Percentiles rank a stretch among this genome's conserved stretches.
These are phyloP conservation scores for Oedothorax gibbosus DNA, from an alignment of 1,140 invertebrate species.

Conservation along the genomic window DNA sequence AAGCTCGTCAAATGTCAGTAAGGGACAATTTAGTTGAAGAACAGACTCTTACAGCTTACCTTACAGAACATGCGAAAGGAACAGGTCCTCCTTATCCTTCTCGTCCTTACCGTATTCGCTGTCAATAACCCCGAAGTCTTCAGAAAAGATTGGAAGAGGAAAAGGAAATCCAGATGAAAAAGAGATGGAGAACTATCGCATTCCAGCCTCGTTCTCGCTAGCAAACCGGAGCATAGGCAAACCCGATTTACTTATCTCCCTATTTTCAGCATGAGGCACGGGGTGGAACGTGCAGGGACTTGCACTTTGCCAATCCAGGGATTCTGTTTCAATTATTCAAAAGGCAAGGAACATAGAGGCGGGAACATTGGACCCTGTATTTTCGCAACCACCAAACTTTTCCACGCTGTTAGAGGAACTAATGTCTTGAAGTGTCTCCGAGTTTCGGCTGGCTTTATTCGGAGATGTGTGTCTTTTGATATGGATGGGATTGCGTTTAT, in stretches of 20 bases:
- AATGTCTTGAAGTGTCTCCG: slow-evolving; percentile 25
- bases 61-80: no score
- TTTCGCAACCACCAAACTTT: slow-evolving; percentile 37
- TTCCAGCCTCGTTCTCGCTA: slow-evolving; percentile 44
- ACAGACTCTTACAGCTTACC: no score
- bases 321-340: slow-evolving; percentile 60
- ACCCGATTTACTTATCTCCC: slow-evolving; percentile 61
- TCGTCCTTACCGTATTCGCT: slow-evolving; percentile 30
- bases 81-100: not conserved
- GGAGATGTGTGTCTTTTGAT: no score
- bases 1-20: no score
- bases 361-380: not conserved
- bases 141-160: slow-evolving; percentile 49
- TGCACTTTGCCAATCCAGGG: slow-evolving; percentile 52
- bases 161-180: slow-evolving; percentile 37
- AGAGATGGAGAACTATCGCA: slow-evolving; percentile 44
- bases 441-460: not conserved
- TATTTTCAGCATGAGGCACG: slow-evolving; percentile 49
- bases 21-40: no score
- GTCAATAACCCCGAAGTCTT: slow-evolving; percentile 52
- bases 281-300: slow-evolving; percentile 51
- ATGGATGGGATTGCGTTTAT: no score
- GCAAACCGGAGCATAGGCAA: slow-evolving; percentile 50
- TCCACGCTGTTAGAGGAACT: slow-evolving; percentile 33
- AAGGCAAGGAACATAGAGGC: slow-evolving; percentile 38